Conservation (phyloP, 2,888 invertebrate species). For the Callimorpha dominula region DNA sequence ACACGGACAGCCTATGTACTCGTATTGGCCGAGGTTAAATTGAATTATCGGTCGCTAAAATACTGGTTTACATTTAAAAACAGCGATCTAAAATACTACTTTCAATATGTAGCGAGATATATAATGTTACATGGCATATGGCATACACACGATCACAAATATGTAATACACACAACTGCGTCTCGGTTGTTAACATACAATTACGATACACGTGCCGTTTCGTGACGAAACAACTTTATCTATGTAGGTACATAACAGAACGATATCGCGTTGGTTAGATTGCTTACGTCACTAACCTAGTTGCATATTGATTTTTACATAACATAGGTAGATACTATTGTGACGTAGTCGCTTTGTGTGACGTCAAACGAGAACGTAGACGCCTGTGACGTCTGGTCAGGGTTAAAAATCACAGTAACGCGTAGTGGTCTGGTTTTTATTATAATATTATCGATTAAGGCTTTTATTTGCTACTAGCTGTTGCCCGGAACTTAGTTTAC, state of each 20-base stretch:
- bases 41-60: too few relatives aligned
- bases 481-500: too few relatives aligned
- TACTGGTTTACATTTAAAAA: neutral
- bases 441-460: neutral
- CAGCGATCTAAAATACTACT: neutral
- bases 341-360: conserved; percentile 7
- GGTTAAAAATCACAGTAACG: neutral
- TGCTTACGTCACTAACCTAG: conserved; percentile 9
- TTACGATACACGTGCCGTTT: conserved; percentile 11
- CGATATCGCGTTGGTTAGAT: conserved; percentile 8
- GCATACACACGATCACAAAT: neutral
- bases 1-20: too few relatives aligned
- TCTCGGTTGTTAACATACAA: neutral
- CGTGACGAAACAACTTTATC: conserved; percentile 11
- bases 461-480: too few relatives aligned
- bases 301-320: conserved; percentile 1
- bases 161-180: conserved; percentile 1
- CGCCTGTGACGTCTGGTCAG: conserved; percentile 11
- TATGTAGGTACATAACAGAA: neutral
- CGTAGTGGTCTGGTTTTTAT: neutral
- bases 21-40: too few relatives aligned
- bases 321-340: conserved; percentile 1
- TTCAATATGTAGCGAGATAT: neutral
- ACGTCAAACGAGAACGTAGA: conserved; percentile 6
- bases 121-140: neutral